Percentiles rank a stretch among this genome's conserved stretches.
These are phyloP conservation scores for Hydra vulgaris DNA, from an alignment of 30 jellyfish, hydroid and myxozoan genomes.

Conservation along the genomic window DNA sequence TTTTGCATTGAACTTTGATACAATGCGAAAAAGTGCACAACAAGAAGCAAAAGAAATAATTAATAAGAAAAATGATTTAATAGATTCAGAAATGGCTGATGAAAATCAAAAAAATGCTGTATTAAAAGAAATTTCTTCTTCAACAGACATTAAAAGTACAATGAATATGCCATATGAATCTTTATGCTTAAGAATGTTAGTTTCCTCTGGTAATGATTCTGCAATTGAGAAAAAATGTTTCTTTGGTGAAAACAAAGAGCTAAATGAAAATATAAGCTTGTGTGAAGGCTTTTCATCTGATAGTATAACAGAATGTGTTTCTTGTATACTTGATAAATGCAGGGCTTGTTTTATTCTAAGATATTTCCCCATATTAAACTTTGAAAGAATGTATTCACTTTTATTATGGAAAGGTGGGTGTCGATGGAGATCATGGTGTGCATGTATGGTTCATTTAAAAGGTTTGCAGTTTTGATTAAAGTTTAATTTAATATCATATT, in stretches of 20 bases:
- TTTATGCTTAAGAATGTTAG: neutral
- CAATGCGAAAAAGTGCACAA: conserved; percentile 25
- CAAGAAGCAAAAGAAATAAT: conserved; percentile 22
- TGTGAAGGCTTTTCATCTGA: conserved; percentile 13
- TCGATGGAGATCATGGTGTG: conserved; percentile 94
- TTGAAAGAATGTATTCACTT: conserved; percentile 53
- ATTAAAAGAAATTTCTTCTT: neutral
- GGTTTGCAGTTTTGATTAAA: conserved; percentile 27
- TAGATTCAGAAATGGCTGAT: neutral
- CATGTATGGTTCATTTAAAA: conserved; percentile 58
- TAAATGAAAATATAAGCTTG: neutral
- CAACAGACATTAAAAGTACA: neutral
- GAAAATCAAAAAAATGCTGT: neutral
- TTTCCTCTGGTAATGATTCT: neutral
- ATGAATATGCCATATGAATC: neutral
- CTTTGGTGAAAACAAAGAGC: conserved; percentile 3
- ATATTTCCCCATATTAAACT: conserved; percentile 57
- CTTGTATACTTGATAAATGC: conserved; percentile 55
- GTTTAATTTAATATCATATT: neutral
- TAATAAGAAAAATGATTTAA: neutral
- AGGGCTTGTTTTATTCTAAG: conserved; percentile 82
- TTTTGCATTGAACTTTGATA: conserved; percentile 21
- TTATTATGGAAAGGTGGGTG: conserved; percentile 68
- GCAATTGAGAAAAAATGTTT: conserved; percentile 4
- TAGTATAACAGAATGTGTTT: conserved; percentile 24